phyloP scores from a whole-genome alignment of 1,140 invertebrate species.

The Aporrectodea caliginosa region DNA sequence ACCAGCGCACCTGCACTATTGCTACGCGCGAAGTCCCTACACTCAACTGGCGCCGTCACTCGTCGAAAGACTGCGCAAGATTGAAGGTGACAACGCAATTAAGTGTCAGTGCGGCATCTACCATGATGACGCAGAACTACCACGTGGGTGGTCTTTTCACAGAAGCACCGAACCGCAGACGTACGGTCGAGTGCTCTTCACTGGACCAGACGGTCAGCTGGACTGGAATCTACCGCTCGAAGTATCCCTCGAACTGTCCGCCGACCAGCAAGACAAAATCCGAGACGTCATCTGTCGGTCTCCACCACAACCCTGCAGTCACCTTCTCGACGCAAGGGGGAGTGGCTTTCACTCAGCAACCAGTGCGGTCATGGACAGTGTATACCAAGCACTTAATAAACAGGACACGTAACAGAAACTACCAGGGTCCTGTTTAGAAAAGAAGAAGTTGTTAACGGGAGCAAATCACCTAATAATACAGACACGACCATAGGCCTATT shows the following conservation, averaged over 20 bases:
- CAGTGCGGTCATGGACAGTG: too few species aligned
- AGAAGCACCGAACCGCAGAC: constrained; percentile 12
- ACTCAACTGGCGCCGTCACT: not conserved
- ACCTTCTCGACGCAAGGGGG: too few species aligned
- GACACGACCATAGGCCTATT: too few species aligned
- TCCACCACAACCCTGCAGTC: too few species aligned
- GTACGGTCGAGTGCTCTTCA: constrained; percentile 26
- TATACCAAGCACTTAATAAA: too few species aligned
- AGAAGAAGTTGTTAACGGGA: too few species aligned
- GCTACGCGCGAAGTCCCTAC: constrained; percentile 4
- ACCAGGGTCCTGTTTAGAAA: too few species aligned
- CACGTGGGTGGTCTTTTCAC: constrained; percentile 16
- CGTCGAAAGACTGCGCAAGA: not conserved
- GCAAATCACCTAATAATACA: too few species aligned
- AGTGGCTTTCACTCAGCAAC: too few species aligned
- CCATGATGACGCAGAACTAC: constrained; percentile 19
- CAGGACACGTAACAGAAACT: too few species aligned
- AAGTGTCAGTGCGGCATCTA: constrained; percentile 26
- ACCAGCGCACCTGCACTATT: too few species aligned
- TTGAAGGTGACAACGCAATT: not conserved
- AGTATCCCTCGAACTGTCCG: not conserved
- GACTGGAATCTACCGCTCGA: constrained; percentile 25
- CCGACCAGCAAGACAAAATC: constrained; percentile 11
- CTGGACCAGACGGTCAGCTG: constrained; percentile 8
- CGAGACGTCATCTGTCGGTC: not conserved